Conservation (phyloP, 1,140 invertebrate genomes). For the Drosophila tropicalis region DNA sequence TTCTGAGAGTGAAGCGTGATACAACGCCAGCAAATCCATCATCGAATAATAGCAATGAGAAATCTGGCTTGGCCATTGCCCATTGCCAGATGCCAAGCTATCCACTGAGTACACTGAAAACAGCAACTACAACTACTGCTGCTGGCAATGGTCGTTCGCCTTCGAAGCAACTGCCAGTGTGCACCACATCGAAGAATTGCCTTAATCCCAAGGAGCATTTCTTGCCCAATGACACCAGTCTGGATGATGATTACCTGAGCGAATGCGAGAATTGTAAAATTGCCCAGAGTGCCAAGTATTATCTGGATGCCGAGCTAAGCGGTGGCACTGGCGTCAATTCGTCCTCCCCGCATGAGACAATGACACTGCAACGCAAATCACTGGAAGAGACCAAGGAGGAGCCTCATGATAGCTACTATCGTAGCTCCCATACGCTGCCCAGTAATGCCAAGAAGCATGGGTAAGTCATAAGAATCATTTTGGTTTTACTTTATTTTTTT, state of each 20-base stretch:
- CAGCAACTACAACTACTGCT: neutral
- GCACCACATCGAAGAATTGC: conserved; percentile 82
- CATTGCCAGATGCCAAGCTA: conserved; percentile 78
- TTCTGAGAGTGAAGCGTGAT: conserved; percentile 49
- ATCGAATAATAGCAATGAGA: neutral
- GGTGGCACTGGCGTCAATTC: conserved; percentile 75
- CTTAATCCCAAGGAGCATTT: conserved; percentile 82
- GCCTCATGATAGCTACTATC: conserved; percentile 85
- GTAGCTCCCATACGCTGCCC: conserved; percentile 88
- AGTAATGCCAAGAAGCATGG: conserved; percentile 87
- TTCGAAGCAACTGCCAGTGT: conserved; percentile 78
- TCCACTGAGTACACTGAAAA: conserved; percentile 46
- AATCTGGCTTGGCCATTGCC: conserved; percentile 47
- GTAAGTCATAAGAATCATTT: no score
- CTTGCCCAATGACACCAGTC: conserved; percentile 84
- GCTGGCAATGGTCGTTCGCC: conserved; percentile 29
- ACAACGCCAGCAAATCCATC: neutral
- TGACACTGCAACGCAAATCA: conserved; percentile 87
- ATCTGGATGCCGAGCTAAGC: conserved; percentile 85
- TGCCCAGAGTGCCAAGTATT: conserved; percentile 87
- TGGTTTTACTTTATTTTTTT: no score
- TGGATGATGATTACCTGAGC: conserved; percentile 89
- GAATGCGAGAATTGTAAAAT: conserved; percentile 93
- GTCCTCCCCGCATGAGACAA: conserved; percentile 87
- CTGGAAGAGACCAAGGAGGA: conserved; percentile 84